phyloP scores from a whole-genome alignment of 2,888 invertebrate species.

The Pomacea canaliculata region DNA sequence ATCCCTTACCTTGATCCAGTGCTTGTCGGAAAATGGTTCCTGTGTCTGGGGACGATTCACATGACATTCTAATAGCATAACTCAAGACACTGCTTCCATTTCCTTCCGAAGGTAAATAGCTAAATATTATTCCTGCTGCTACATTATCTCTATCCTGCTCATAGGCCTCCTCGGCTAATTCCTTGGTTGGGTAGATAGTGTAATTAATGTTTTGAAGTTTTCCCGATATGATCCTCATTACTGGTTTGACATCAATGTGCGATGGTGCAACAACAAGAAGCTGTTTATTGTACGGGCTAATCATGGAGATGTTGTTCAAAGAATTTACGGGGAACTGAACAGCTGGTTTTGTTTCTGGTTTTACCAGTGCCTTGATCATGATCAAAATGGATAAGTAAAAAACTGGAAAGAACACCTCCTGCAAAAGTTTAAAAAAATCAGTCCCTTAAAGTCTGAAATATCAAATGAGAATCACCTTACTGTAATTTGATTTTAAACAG shows the following conservation, averaged over 20 bases:
- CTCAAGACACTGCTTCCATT: conserved; percentile 17
- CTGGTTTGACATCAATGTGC: conserved; percentile 32
- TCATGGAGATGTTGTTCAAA: conserved; percentile 8
- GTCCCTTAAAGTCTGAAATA: background rate
- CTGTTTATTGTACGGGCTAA: conserved; percentile 1
- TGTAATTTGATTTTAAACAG: background rate
- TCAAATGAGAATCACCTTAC: too few relatives aligned
- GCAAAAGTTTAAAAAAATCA: conserved; percentile 42
- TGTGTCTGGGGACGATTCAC: conserved; percentile 32
- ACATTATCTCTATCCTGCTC: conserved; percentile 75
- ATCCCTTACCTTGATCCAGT: conserved; percentile 30
- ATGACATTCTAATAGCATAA: conserved; percentile 52
- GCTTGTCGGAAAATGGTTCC: conserved; percentile 5
- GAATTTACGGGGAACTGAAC: conserved; percentile 37
- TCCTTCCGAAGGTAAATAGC: conserved; percentile 29
- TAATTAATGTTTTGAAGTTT: conserved; percentile 69
- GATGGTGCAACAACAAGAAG: conserved; percentile 55
- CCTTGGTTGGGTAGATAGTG: conserved; percentile 77
- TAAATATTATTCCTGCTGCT: conserved; percentile 76
- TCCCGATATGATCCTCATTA: conserved; percentile 62
- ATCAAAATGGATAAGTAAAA: conserved; percentile 83
- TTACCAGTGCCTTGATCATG: conserved; percentile 71
- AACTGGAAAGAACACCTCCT: conserved; percentile 85
- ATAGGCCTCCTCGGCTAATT: conserved; percentile 79
- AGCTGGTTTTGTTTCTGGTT: conserved; percentile 40